Evolutionary conservation across 1,140 invertebrate species (phyloP).

Genomic region (Lordiphosa stackelbergi): DNA sequence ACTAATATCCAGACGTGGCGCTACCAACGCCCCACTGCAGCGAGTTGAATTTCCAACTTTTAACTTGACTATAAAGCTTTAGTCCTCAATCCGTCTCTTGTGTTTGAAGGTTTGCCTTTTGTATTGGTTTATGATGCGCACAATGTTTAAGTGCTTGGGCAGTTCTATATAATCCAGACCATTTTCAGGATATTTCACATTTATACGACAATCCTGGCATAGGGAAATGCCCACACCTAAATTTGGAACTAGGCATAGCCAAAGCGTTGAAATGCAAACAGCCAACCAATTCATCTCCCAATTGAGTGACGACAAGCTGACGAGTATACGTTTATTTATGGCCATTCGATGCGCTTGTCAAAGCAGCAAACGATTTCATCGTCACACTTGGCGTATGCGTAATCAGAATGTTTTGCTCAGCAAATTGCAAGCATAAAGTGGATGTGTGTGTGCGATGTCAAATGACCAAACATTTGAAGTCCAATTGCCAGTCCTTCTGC

Average conservation of each 20-base stretch:
- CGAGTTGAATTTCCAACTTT: neutral
- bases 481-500: neutral
- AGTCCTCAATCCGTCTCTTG: neutral
- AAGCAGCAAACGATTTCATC: conserved; percentile 37
- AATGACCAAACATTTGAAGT: conserved; percentile 52
- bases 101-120: conserved; percentile 1
- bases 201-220: conserved; percentile 20
- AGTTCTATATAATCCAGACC: neutral
- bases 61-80: conserved; percentile 24
- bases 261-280: conserved; percentile 37
- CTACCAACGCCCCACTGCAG: conserved; percentile 24
- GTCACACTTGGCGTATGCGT: conserved; percentile 58
- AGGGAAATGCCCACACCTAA: neutral
- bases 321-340: conserved; percentile 55
- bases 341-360: conserved; percentile 54
- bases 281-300: conserved; percentile 34
- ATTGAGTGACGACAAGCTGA: conserved; percentile 25
- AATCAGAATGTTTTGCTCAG: conserved; percentile 67
- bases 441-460: conserved; percentile 44
- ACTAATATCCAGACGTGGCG: neutral
- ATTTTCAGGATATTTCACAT: conserved; percentile 18
- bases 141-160: conserved; percentile 9
- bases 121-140: conserved; percentile 29
- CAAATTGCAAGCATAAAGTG: conserved; percentile 61
- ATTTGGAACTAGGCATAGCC: conserved; percentile 10